A percentile compares a stretch with the other conserved stretches of the same genome.
Conservation (phyloP, 2,888 invertebrate genomes). For the Entomobrya proxima region DNA sequence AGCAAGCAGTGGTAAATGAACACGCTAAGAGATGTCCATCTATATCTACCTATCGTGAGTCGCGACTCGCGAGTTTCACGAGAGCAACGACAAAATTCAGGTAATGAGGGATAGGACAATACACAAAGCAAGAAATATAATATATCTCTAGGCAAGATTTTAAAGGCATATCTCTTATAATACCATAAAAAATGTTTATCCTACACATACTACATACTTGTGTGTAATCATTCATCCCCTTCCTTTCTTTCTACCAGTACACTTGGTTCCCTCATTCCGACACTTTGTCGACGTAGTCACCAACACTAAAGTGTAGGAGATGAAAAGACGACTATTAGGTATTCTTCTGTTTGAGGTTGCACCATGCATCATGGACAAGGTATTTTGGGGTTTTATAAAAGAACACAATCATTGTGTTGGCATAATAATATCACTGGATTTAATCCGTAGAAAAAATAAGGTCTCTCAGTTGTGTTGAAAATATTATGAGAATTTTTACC, state of each 20-base stretch:
- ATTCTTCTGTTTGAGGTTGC: neutral
- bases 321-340: neutral
- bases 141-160: neutral
- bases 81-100: neutral
- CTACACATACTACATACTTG: neutral
- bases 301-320: constrained; percentile 4
- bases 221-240: constrained; percentile 31
- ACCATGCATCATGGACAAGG: neutral
- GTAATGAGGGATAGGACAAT: neutral
- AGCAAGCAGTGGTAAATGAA: too few relatives aligned
- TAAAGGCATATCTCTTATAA: neutral
- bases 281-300: constrained; percentile 19
- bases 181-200: neutral
- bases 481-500: neutral
- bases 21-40: neutral
- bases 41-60: neutral
- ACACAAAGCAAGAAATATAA: neutral
- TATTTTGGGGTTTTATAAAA: neutral
- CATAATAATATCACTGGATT: neutral
- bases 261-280: neutral
- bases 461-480: neutral
- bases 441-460: neutral
- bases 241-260: neutral
- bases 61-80: neutral
- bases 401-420: neutral